Percentiles rank a stretch among this genome's conserved stretches.
phyloP scores from a whole-genome alignment of 2,113 vertebrate species.

The Canis aureus region DNA sequence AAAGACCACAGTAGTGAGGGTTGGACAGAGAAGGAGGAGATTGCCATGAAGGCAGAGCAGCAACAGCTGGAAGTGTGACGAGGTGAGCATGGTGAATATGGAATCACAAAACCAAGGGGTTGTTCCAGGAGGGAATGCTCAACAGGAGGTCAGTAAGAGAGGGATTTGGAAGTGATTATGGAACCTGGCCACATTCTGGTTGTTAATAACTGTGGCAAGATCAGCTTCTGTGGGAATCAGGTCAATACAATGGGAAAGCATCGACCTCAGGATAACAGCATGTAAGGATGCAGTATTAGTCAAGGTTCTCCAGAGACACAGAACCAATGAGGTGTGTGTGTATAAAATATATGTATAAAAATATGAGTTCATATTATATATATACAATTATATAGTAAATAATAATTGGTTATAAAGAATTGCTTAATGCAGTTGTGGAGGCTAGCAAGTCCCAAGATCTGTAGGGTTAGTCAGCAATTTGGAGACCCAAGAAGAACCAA shows the following conservation, averaged over 20 bases:
- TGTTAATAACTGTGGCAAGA: neutral
- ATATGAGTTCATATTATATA: neutral
- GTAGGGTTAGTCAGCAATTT: neutral
- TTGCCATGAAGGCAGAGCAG: neutral
- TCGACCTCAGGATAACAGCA: neutral
- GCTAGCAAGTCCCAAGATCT: neutral
- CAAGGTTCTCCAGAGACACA: slow-evolving; percentile 7
- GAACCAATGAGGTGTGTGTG: neutral
- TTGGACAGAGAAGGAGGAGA: neutral
- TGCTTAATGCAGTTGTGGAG: neutral
- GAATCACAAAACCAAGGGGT: neutral
- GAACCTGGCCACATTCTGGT: neutral
- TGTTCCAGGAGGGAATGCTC: neutral
- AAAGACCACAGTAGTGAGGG: neutral
- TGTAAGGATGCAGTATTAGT: neutral
- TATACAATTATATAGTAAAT: neutral
- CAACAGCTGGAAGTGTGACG: neutral
- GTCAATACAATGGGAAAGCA: neutral
- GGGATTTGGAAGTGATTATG: neutral
- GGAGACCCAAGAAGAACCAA: neutral
- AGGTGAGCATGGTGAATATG: too few relatives aligned
- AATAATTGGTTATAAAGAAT: neutral
- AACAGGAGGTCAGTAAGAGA: neutral
- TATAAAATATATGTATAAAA: neutral
- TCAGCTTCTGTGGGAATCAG: neutral